Conservation (phyloP, 2,113 vertebrate species). For the Dissostichus mawsoni region DNA sequence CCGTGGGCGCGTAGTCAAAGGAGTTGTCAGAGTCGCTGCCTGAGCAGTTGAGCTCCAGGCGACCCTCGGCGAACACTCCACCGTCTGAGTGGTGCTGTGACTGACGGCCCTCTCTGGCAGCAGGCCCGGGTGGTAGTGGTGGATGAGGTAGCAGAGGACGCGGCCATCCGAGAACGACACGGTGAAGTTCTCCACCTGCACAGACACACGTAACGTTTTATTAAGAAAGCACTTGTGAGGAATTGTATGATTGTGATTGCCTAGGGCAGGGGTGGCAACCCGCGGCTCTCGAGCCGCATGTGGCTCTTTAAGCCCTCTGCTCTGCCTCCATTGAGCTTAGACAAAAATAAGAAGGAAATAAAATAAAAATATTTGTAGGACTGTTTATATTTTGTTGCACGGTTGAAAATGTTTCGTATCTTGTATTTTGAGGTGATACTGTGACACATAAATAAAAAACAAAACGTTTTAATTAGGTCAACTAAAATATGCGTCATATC, state of each 20-base stretch:
- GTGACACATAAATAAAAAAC: too few species aligned
- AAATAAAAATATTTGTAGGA: too few species aligned
- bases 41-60: constrained; percentile 87
- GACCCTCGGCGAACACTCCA: constrained; percentile 87
- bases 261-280: neutral
- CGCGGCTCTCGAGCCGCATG: too few species aligned
- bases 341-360: too few species aligned
- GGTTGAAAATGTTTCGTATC: too few species aligned
- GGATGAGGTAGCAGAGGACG: constrained; percentile 92
- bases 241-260: neutral
- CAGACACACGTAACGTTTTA: neutral
- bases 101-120: constrained; percentile 84
- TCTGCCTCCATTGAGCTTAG: too few species aligned
- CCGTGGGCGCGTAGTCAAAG: constrained; percentile 75
- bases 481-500: too few species aligned
- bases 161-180: constrained; percentile 96
- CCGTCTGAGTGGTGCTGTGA: constrained; percentile 91
- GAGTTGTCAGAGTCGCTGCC: constrained; percentile 87
- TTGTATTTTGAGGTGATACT: too few species aligned
- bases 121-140: constrained; percentile 93
- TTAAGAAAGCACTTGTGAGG: neutral
- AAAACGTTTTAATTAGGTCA: too few species aligned
- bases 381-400: too few species aligned
- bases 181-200: constrained; percentile 95
- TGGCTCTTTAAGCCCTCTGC: too few species aligned